A percentile compares a stretch with the other conserved stretches of the same genome.
Conservation (phyloP, 1,140 invertebrate genomes). For the Apolygus lucorum region DNA sequence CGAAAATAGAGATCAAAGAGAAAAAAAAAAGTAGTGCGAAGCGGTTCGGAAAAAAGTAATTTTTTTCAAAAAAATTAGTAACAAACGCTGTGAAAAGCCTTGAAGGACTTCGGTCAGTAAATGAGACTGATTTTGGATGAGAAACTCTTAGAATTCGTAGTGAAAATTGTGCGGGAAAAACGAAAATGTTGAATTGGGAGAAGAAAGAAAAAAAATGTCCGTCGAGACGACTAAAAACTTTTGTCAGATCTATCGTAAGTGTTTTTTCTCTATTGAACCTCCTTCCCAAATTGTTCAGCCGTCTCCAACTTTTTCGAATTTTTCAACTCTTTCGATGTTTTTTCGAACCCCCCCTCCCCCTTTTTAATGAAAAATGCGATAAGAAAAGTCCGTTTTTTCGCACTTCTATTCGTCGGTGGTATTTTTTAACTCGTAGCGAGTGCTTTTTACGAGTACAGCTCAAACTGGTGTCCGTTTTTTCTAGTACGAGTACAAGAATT, state of each 20-base stretch:
- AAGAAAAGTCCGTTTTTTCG: no score
- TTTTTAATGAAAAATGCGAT: no score
- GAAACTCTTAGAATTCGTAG: neutral
- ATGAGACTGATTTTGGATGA: constrained; percentile 16
- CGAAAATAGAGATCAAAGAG: neutral
- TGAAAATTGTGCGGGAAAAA: neutral
- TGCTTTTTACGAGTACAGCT: no score
- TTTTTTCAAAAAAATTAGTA: constrained; percentile 9
- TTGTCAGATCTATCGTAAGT: no score
- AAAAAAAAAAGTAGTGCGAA: neutral
- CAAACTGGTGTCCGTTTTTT: no score
- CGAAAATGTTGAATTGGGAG: neutral
- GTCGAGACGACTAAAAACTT: neutral
- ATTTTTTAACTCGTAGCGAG: no score
- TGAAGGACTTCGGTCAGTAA: constrained; percentile 12
- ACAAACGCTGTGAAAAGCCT: constrained; percentile 14
- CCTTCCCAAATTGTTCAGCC: no score
- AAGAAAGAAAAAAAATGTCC: neutral
- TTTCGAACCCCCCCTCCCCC: no score
- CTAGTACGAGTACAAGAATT: no score
- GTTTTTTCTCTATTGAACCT: neutral
- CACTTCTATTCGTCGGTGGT: no score
- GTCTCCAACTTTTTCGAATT: no score
- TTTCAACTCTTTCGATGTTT: no score
- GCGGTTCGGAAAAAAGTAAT: neutral